Percentiles rank a stretch among this genome's conserved stretches.
Conservation (phyloP, 2,888 invertebrate genomes). For the Agrochola circellaris region DNA sequence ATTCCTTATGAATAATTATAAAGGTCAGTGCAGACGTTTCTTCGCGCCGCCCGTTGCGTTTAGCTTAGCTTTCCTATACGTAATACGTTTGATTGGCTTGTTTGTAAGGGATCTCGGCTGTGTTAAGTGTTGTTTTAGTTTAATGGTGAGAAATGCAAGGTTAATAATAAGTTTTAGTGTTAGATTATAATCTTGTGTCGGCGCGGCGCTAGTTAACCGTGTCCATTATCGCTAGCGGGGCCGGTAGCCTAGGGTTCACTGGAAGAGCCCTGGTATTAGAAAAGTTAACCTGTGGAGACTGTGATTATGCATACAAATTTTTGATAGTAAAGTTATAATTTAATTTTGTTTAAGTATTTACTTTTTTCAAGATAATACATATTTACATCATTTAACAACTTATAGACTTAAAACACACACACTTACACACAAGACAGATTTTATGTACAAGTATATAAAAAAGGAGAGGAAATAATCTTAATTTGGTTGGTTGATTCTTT, state of each 20-base stretch:
- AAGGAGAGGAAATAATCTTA: too few relatives aligned
- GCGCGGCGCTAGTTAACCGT: not conserved
- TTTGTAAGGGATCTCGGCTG: not conserved
- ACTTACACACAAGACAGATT: too few relatives aligned
- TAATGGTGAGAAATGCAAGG: conserved; percentile 3
- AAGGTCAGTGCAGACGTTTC: conserved; percentile 14
- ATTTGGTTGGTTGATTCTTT: too few relatives aligned
- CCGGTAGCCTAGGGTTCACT: not conserved
- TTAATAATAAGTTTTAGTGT: not conserved
- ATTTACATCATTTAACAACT: too few relatives aligned
- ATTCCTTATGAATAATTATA: conserved; percentile 23
- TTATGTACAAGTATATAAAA: too few relatives aligned
- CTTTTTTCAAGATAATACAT: too few relatives aligned
- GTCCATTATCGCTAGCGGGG: not conserved
- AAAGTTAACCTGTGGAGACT: not conserved
- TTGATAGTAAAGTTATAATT: not conserved
- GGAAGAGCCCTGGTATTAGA: not conserved
- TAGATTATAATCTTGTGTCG: not conserved
- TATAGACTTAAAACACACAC: too few relatives aligned
- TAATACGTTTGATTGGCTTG: conserved; percentile 8
- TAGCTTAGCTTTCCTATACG: conserved; percentile 1
- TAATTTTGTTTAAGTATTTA: too few relatives aligned
- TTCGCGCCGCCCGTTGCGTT: not conserved
- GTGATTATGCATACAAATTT: not conserved
- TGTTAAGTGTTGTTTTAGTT: conserved; percentile 7